A percentile compares a stretch with the other conserved stretches of the same genome.
Conservation (phyloP, 2,888 invertebrate genomes). For the Bombylius major region DNA sequence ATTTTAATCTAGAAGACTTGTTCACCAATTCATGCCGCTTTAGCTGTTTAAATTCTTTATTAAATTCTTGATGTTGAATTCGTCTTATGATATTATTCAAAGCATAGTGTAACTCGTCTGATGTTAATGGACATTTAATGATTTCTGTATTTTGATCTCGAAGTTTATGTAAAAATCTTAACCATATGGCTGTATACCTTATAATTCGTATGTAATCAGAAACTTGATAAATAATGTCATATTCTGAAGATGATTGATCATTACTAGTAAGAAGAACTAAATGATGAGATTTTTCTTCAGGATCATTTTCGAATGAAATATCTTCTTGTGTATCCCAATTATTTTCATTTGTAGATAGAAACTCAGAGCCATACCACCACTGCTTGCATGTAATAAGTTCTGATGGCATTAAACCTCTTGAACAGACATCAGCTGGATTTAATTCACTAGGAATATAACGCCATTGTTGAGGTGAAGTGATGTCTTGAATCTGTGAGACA, state of each 20-base stretch:
- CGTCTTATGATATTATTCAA: too few relatives aligned
- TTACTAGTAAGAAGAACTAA: too few relatives aligned
- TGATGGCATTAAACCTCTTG: constrained; percentile 16
- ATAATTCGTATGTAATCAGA: too few relatives aligned
- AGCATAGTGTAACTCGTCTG: too few relatives aligned
- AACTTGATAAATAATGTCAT: too few relatives aligned
- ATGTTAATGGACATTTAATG: too few relatives aligned
- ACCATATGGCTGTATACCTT: too few relatives aligned
- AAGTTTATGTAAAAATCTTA: too few relatives aligned
- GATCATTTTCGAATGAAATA: too few relatives aligned
- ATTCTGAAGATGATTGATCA: too few relatives aligned
- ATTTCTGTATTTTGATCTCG: too few relatives aligned
- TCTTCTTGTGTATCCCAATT: not conserved
- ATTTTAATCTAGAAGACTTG: not conserved
- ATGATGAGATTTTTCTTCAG: too few relatives aligned
- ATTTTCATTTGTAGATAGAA: not conserved
- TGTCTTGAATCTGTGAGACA: constrained; percentile 20
- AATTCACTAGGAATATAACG: constrained; percentile 18
- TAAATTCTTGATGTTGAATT: not conserved
- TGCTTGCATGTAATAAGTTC: not conserved
- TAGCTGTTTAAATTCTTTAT: not conserved
- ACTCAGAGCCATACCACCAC: not conserved
- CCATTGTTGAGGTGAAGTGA: constrained; percentile 18
- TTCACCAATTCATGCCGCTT: not conserved
- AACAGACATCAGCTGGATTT: constrained; percentile 24